Conservation (phyloP, 2,113 vertebrate species). For the Callaeas wilsoni region DNA sequence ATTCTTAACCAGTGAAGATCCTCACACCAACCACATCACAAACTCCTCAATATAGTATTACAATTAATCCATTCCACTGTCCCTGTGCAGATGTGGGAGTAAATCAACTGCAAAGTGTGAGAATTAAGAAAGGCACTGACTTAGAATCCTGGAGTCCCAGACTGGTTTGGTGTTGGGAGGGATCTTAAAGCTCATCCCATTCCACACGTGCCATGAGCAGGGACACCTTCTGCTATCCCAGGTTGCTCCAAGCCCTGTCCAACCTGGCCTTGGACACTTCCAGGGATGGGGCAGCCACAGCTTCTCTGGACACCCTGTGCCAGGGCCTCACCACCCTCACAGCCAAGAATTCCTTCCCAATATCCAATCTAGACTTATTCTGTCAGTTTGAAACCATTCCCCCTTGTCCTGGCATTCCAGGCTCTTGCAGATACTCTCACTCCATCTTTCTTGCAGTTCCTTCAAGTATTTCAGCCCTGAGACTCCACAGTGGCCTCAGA, state of each 20-base stretch:
- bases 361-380: neutral
- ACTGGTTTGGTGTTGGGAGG: neutral
- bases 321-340: neutral
- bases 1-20: neutral
- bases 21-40: neutral
- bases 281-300: neutral
- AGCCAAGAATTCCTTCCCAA: neutral
- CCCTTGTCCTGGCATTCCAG: neutral
- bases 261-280: neutral
- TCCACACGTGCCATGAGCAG: neutral
- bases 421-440: neutral
- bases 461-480: neutral
- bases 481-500: neutral
- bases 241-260: neutral
- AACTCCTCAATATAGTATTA: neutral
- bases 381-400: neutral
- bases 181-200: neutral
- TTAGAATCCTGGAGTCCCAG: neutral
- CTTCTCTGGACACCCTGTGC: neutral
- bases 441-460: neutral
- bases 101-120: neutral
- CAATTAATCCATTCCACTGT: neutral
- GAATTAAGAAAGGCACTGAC: neutral
- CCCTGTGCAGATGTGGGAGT: neutral
- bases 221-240: neutral